Percentiles rank a stretch among this genome's conserved stretches.
phyloP scores from a whole-genome alignment of 1,140 invertebrate species.

The Sitobion miscanthi region DNA sequence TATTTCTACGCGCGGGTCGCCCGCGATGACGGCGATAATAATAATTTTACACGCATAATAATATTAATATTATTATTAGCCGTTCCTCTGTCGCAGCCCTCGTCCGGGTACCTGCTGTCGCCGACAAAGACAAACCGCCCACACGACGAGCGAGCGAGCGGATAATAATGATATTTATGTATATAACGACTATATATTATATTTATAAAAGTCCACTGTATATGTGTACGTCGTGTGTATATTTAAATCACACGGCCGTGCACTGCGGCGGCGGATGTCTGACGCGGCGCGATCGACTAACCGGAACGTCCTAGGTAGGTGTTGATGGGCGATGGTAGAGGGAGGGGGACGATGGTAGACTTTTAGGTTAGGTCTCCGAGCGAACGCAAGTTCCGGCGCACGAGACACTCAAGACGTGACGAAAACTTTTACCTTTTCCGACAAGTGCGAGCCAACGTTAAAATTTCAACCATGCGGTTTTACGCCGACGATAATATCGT shows the following conservation, averaged over 20 bases:
- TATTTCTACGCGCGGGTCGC: not conserved
- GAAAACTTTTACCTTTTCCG: too few relatives aligned
- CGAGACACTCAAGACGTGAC: not conserved
- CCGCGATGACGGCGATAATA: not conserved
- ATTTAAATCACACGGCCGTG: not conserved
- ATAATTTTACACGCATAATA: not conserved
- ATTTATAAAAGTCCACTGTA: not conserved
- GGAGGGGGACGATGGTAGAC: not conserved
- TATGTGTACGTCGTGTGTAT: too few relatives aligned
- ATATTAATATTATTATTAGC: not conserved
- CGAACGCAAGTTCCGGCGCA: not conserved
- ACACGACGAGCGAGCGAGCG: not conserved
- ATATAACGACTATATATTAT: not conserved
- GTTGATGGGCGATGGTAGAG: not conserved
- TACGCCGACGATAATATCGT: not conserved
- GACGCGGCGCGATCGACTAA: not conserved
- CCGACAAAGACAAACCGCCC: constrained; percentile 27
- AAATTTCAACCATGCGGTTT: not conserved
- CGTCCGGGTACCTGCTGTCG: not conserved
- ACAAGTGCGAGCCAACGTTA: too few relatives aligned
- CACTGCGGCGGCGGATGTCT: not conserved
- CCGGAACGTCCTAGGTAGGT: not conserved
- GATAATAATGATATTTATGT: not conserved
- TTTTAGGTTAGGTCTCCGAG: not conserved
- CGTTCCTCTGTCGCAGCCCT: not conserved